Evolutionary conservation across 2,797 vertebrate species (phyloP).

Genomic region (Apogon hyalosoma): DNA sequence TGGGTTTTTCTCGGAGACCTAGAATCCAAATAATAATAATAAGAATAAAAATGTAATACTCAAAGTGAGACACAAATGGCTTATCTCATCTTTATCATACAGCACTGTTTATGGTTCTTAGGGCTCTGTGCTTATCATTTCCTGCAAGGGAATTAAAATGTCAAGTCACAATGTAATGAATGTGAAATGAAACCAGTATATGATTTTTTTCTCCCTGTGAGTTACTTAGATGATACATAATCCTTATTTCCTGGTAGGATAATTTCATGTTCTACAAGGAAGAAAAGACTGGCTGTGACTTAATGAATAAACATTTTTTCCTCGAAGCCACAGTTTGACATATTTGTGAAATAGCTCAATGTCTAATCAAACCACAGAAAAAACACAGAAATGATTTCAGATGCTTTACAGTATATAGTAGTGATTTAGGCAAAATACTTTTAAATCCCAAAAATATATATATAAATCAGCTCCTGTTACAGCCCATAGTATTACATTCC

Average conservation of each 20-base stretch:
- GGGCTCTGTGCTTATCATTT: not conserved
- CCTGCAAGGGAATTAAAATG: constrained; percentile 6
- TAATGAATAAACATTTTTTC: not conserved
- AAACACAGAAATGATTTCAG: too few relatives aligned
- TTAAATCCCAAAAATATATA: too few relatives aligned
- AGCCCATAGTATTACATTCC: not conserved
- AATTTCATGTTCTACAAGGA: not conserved
- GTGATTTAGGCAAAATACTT: too few relatives aligned
- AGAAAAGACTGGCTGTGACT: constrained; percentile 1
- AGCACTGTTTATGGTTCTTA: not conserved
- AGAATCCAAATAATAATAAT: constrained; percentile 11
- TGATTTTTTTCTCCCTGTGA: not conserved
- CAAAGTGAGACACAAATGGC: too few relatives aligned
- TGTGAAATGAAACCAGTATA: not conserved
- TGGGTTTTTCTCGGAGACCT: constrained; percentile 59
- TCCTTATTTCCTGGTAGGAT: not conserved
- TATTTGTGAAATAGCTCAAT: too few relatives aligned
- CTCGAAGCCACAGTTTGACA: not conserved
- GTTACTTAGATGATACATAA: not conserved
- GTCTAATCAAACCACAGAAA: too few relatives aligned
- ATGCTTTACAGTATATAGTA: too few relatives aligned
- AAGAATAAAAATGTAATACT: too few relatives aligned
- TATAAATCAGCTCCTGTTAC: not conserved
- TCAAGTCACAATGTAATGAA: not conserved
- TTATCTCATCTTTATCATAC: not conserved